Evolutionary conservation across 2,888 invertebrate genomes (phyloP).

Genomic region (Pasiphila rectangulata): DNA sequence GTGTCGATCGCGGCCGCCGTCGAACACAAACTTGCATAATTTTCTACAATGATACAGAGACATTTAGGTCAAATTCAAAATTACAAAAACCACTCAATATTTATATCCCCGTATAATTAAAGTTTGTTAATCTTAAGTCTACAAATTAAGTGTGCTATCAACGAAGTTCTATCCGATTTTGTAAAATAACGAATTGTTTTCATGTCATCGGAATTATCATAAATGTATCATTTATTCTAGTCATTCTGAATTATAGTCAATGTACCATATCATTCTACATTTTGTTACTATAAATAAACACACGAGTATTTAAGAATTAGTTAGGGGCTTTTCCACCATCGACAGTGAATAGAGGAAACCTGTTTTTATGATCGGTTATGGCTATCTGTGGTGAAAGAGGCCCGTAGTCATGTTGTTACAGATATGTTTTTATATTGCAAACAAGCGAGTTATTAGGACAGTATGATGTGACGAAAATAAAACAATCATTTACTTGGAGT

Average conservation of each 20-base stretch:
- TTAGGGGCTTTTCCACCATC: neutral
- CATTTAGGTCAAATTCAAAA: neutral
- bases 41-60: slow-evolving; percentile 17
- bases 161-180: slow-evolving; percentile 32
- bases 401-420: slow-evolving; percentile 70
- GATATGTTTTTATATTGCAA: slow-evolving; percentile 77
- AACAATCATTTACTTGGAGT: slow-evolving; percentile 70
- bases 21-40: slow-evolving; percentile 3
- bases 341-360: neutral
- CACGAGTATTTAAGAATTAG: slow-evolving; percentile 56
- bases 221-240: slow-evolving; percentile 39
- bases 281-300: slow-evolving; percentile 60
- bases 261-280: slow-evolving; percentile 78
- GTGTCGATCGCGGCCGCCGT: slow-evolving; percentile 4
- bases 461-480: slow-evolving; percentile 77
- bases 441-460: slow-evolving; percentile 73
- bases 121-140: slow-evolving; percentile 9
- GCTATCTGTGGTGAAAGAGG: neutral
- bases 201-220: slow-evolving; percentile 9
- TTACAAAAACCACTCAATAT: neutral
- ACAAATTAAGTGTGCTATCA: slow-evolving; percentile 23
- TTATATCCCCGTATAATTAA: slow-evolving; percentile 2
- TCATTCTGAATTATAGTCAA: slow-evolving; percentile 62
- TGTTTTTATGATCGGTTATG: neutral
- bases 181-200: slow-evolving; percentile 16